Conservation (phyloP, 2,113 vertebrate species). For the Macroglossus sobrinus region DNA sequence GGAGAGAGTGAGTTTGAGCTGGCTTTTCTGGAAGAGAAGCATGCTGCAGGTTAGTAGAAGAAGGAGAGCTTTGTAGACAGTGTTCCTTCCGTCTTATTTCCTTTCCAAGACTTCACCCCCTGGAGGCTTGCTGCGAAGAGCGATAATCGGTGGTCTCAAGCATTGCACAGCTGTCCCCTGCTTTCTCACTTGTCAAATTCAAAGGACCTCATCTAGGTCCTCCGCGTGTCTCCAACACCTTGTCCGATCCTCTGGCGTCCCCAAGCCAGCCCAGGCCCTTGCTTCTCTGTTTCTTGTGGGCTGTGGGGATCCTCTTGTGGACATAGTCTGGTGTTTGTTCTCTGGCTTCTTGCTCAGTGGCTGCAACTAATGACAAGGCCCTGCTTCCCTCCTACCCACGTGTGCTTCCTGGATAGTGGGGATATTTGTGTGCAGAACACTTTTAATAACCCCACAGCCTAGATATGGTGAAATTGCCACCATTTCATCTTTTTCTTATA, state of each 20-base stretch:
- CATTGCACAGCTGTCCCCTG: rapidly evolving
- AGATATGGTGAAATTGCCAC: background rate
- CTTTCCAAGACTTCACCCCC: background rate
- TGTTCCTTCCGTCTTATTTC: no score
- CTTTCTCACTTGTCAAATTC: no score
- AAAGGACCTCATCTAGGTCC: background rate
- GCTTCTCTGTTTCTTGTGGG: background rate
- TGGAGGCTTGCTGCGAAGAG: background rate
- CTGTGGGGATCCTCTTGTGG: background rate
- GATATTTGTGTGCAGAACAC: background rate
- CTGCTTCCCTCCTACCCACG: background rate
- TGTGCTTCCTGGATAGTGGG: background rate
- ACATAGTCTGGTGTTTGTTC: background rate
- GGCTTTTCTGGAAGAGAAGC: background rate
- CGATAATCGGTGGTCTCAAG: background rate
- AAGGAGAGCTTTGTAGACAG: background rate
- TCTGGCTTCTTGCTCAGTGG: background rate
- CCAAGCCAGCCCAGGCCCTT: background rate
- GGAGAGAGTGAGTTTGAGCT: background rate
- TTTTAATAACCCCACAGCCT: background rate
- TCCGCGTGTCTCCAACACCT: rapidly evolving
- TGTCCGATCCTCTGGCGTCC: background rate
- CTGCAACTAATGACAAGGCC: background rate
- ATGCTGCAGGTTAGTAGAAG: background rate
- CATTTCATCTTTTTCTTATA: background rate